These are phyloP conservation scores for Tadarida brasiliensis DNA, from an alignment of 2,797 vertebrate species.

Conservation along the genomic window DNA sequence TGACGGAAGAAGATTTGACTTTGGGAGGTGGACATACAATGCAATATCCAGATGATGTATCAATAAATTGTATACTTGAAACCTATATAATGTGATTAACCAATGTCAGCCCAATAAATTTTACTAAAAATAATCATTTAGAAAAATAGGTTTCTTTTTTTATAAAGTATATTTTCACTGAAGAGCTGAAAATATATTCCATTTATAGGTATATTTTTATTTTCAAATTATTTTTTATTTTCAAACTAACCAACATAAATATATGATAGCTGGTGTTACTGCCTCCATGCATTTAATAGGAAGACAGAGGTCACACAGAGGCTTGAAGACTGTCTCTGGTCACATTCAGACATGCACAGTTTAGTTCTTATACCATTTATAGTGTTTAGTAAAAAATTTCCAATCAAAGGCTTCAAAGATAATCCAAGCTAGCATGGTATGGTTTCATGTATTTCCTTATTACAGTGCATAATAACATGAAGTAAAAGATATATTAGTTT, in stretches of 20 bases:
- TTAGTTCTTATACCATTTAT: not conserved
- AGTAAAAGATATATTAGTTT: constrained; percentile 15
- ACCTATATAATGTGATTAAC: not conserved
- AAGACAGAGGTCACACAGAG: not conserved
- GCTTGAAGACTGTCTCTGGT: not conserved
- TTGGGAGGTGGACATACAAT: not conserved
- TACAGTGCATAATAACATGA: not conserved
- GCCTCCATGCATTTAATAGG: not conserved
- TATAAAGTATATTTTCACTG: not conserved
- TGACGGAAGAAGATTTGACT: not conserved
- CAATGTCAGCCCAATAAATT: not conserved
- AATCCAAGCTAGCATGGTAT: not conserved
- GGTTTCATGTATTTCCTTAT: not conserved
- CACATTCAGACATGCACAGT: not conserved
- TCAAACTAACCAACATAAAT: not conserved
- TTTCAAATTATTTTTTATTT: not conserved
- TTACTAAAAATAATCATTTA: not conserved
- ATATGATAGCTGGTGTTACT: not conserved
- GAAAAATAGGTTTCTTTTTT: not conserved
- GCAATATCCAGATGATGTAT: not conserved
- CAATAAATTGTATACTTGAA: not conserved
- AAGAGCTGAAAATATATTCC: not conserved
- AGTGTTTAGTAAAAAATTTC: not conserved
- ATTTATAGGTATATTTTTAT: not conserved
- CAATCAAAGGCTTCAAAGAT: constrained; percentile 3